These are phyloP conservation scores for Gadus chalcogrammus DNA, from an alignment of 2,113 vertebrate species.

Conservation along the genomic window DNA sequence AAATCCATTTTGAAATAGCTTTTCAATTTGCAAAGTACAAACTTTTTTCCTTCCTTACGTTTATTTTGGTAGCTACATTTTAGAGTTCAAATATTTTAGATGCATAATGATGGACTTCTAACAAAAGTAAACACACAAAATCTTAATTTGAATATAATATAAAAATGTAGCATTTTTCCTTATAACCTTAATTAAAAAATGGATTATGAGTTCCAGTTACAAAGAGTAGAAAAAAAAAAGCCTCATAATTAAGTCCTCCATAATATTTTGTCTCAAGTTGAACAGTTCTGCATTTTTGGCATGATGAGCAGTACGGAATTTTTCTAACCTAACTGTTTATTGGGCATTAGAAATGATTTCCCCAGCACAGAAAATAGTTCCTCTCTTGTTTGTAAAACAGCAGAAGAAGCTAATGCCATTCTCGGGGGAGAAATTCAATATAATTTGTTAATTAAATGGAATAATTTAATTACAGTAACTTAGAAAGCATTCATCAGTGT, in stretches of 20 bases:
- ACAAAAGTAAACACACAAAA: background rate
- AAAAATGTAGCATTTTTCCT: slow-evolving; percentile 1
- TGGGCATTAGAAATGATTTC: slow-evolving; percentile 69
- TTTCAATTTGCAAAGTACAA: background rate
- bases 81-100: background rate
- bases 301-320: slow-evolving; percentile 52
- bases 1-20: background rate
- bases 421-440: slow-evolving; percentile 78
- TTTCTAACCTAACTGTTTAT: slow-evolving; percentile 68
- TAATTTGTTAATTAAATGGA: slow-evolving; percentile 81
- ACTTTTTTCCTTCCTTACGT: background rate
- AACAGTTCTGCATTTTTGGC: slow-evolving; percentile 50
- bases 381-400: slow-evolving; percentile 75
- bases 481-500: slow-evolving; percentile 78
- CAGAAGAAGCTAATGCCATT: slow-evolving; percentile 71
- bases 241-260: too few species aligned
- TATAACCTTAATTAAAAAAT: too few species aligned
- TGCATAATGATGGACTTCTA: background rate
- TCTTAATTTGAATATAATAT: background rate
- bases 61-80: background rate
- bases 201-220: too few species aligned
- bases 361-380: slow-evolving; percentile 63
- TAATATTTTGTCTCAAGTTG: slow-evolving; percentile 62
- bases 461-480: slow-evolving; percentile 82
- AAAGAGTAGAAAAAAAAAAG: too few species aligned